Conservation (phyloP, 2,113 vertebrate species). For the Pithys albifrons region DNA sequence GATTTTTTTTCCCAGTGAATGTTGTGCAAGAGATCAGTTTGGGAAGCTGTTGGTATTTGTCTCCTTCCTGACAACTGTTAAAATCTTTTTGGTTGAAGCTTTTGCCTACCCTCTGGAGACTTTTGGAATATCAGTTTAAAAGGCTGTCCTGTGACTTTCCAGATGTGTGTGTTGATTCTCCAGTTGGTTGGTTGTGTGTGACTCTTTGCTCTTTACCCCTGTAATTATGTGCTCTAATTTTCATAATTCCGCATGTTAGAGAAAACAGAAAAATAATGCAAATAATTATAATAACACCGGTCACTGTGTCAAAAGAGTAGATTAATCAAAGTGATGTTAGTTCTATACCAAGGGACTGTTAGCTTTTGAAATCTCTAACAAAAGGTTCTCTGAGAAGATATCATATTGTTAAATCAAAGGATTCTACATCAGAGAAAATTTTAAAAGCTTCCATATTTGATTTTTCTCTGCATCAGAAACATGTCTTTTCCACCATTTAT, state of each 20-base stretch:
- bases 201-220: not conserved
- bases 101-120: not conserved
- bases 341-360: not conserved
- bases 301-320: not conserved
- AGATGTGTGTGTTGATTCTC: not conserved
- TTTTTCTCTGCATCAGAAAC: not conserved
- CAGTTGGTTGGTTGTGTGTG: not conserved
- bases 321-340: not conserved
- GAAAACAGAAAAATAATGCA: not conserved
- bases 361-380: not conserved
- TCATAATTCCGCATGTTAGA: not conserved
- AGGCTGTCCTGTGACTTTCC: not conserved
- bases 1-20: not conserved
- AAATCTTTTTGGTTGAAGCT: not conserved
- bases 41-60: not conserved
- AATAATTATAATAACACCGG: not conserved
- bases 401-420: not conserved
- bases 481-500: not conserved
- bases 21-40: not conserved
- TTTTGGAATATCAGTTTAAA: not conserved
- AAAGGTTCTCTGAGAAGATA: not conserved
- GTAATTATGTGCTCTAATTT: not conserved
- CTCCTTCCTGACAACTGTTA: not conserved
- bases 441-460: not conserved
- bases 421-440: not conserved